Evolutionary conservation across 1,140 invertebrate genomes (phyloP).

Genomic region (Whitmania pigra): DNA sequence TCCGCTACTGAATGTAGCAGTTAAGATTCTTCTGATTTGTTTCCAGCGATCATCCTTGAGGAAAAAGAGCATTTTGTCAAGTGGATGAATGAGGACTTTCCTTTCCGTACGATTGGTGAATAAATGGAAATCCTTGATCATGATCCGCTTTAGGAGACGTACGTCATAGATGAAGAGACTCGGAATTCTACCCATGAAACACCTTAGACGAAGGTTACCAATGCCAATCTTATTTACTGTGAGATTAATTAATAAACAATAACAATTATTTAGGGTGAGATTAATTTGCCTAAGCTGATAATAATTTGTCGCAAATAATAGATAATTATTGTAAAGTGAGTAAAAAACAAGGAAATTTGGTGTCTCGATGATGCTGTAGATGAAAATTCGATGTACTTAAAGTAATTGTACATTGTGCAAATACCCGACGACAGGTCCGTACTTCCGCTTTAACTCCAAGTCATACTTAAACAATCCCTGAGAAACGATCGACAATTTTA

Average conservation of each 20-base stretch:
- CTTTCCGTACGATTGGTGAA: constrained; percentile 32
- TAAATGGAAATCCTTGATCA: constrained; percentile 28
- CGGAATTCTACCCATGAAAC: constrained; percentile 24
- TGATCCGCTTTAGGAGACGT: constrained; percentile 27
- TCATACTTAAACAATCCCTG: neutral
- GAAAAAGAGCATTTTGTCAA: constrained; percentile 16
- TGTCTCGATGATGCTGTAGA: constrained; percentile 7
- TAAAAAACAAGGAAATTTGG: too few relatives aligned
- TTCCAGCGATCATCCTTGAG: constrained; percentile 32
- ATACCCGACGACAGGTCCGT: constrained; percentile 11
- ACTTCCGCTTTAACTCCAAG: neutral
- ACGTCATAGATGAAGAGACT: constrained; percentile 25
- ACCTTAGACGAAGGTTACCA: too few relatives aligned
- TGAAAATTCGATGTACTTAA: neutral
- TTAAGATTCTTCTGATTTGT: constrained; percentile 29
- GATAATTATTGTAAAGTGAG: too few relatives aligned
- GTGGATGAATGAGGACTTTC: neutral
- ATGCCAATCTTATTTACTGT: too few relatives aligned
- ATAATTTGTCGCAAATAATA: too few relatives aligned
- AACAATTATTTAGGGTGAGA: too few relatives aligned
- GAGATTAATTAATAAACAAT: too few relatives aligned
- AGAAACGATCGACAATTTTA: neutral
- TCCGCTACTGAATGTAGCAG: constrained; percentile 29
- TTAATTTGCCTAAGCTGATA: too few relatives aligned
- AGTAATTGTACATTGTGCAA: neutral